Conservation (phyloP, 2,113 vertebrate species). For the Crocuta crocuta region DNA sequence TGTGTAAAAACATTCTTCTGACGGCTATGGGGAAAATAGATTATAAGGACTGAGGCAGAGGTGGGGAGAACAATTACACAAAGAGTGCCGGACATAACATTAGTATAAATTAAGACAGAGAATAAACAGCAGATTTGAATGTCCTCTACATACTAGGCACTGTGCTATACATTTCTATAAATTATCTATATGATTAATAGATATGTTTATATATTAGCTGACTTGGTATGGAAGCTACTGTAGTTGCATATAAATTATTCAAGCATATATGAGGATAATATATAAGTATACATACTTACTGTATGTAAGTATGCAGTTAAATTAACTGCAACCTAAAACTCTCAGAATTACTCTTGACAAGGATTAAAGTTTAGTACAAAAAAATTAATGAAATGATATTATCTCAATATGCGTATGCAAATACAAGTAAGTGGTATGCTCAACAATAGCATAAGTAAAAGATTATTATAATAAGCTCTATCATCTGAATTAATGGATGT, state of each 20-base stretch:
- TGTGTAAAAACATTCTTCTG: not conserved
- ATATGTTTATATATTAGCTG: not conserved
- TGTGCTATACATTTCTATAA: not conserved
- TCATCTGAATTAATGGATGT: slow-evolving; percentile 86
- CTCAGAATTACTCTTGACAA: slow-evolving; percentile 64
- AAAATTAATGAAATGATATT: slow-evolving; percentile 83
- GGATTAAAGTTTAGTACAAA: slow-evolving; percentile 81
- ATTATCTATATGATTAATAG: not conserved
- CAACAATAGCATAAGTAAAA: slow-evolving; percentile 75
- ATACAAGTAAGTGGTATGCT: slow-evolving; percentile 75
- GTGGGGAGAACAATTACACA: not conserved
- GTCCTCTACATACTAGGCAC: not conserved
- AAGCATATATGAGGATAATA: slow-evolving; percentile 56
- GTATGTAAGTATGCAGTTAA: slow-evolving; percentile 39
- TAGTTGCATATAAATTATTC: slow-evolving; percentile 59
- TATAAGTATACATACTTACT: not conserved
- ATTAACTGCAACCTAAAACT: slow-evolving; percentile 57
- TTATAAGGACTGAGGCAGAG: not conserved
- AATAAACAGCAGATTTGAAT: not conserved
- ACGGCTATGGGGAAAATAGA: not conserved
- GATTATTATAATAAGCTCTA: slow-evolving; percentile 81
- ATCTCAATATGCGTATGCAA: slow-evolving; percentile 83
- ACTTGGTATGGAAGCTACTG: not conserved
- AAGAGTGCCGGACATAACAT: not conserved
- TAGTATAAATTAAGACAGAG: slow-evolving; percentile 3